Evolutionary conservation across 2,797 vertebrate genomes (phyloP).

Genomic region (Phoebastria nigripes): DNA sequence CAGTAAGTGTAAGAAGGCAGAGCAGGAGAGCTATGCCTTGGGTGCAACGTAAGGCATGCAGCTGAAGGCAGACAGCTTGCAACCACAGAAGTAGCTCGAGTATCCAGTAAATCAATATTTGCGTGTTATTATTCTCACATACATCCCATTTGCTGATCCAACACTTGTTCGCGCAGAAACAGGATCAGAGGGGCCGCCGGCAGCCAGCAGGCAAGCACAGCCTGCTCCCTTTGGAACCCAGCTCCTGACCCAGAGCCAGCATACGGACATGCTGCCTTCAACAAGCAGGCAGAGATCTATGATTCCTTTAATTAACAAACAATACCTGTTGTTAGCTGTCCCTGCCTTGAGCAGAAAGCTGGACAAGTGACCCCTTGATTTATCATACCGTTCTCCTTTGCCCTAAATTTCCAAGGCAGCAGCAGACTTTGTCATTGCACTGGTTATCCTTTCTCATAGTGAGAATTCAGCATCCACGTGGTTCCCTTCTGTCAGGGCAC

Average conservation of each 20-base stretch:
- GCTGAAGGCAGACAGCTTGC: not conserved
- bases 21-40: not conserved
- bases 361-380: not conserved
- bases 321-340: not conserved
- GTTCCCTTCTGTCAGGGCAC: not conserved
- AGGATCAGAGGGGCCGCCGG: not conserved
- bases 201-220: not conserved
- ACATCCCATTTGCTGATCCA: constrained; percentile 19
- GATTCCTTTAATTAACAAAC: not conserved
- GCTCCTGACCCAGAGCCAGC: not conserved
- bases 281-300: not conserved
- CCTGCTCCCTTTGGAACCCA: not conserved
- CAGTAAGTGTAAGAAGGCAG: not conserved
- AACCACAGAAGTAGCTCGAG: not conserved
- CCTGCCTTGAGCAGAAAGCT: not conserved
- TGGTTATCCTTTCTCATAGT: not conserved
- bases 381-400: not conserved
- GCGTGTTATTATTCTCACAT: not conserved
- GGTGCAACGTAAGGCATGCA: fast-evolving
- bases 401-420: not conserved
- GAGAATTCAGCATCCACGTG: not conserved
- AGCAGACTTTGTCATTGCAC: not conserved
- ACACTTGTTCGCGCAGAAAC: not conserved
- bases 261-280: not conserved
- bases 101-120: constrained; percentile 40